Conservation (phyloP, 1,140 invertebrate species). For the Halictus rubicundus region DNA sequence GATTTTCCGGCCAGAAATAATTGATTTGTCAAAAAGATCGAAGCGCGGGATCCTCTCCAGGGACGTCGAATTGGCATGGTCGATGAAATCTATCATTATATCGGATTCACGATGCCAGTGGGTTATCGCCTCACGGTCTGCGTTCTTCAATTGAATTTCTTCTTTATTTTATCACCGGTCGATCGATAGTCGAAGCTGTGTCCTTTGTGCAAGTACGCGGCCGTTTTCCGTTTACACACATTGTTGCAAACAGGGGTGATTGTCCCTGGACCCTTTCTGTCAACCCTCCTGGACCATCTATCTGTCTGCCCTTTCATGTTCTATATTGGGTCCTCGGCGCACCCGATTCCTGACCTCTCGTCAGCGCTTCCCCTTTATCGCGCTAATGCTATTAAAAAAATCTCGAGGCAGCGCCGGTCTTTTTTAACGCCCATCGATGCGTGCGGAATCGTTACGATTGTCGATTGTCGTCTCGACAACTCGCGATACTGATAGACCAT, state of each 20-base stretch:
- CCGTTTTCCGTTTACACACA: conserved; percentile 56
- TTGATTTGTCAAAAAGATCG: no score
- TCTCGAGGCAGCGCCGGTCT: not conserved
- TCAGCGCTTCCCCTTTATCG: not conserved
- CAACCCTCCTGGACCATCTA: conserved; percentile 60
- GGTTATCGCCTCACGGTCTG: no score
- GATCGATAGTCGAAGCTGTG: conserved; percentile 20
- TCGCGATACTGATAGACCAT: no score
- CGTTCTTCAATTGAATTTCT: conserved; percentile 22
- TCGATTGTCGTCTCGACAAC: not conserved
- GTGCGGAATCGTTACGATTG: not conserved
- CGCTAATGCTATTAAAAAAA: conserved; percentile 15
- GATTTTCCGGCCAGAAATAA: no score
- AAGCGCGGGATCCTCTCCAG: no score
- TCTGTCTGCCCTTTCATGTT: conserved; percentile 57
- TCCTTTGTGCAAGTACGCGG: conserved; percentile 21
- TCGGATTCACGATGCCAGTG: no score
- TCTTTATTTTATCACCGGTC: conserved; percentile 20
- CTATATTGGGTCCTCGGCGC: conserved; percentile 53
- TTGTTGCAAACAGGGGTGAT: conserved; percentile 62
- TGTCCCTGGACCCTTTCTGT: conserved; percentile 60
- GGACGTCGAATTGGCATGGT: no score
- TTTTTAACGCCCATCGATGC: not conserved
- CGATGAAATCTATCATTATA: not conserved
- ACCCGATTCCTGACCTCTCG: conserved; percentile 57